Conservation (phyloP, 2,888 invertebrate species). For the Cerceris rybyensis region DNA sequence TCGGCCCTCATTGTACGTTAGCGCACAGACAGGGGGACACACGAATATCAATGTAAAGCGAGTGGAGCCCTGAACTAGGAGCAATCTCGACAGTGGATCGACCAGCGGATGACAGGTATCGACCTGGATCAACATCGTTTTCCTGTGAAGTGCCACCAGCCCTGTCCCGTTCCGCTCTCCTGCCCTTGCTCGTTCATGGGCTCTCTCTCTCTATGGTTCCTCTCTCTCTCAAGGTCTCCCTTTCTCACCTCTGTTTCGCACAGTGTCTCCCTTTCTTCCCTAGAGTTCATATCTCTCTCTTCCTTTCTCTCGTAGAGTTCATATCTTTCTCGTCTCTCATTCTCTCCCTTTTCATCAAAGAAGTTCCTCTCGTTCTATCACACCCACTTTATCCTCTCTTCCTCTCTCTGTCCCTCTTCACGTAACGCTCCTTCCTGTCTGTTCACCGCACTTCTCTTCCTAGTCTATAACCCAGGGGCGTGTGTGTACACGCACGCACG, state of each 20-base stretch:
- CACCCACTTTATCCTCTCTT: slow-evolving; percentile 18
- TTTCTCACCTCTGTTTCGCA: too few species aligned
- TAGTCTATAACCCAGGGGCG: slow-evolving; percentile 55
- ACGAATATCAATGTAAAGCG: slow-evolving; percentile 67
- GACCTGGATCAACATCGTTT: slow-evolving; percentile 73
- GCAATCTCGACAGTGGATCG: slow-evolving; percentile 67
- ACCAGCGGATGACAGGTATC: slow-evolving; percentile 68
- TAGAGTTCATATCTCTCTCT: too few species aligned
- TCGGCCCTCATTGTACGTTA: slow-evolving; percentile 47
- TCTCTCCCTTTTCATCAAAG: slow-evolving; percentile 13
- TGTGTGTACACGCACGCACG: slow-evolving; percentile 55
- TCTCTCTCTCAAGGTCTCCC: too few species aligned
- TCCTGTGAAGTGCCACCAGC: slow-evolving; percentile 67
- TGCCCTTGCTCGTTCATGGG: too few species aligned
- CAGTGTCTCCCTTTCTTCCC: too few species aligned
- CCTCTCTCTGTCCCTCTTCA: slow-evolving; percentile 35
- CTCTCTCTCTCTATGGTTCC: too few species aligned
- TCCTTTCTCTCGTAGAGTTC: too few species aligned
- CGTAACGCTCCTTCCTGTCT: slow-evolving; percentile 44
- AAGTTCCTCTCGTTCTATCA: slow-evolving; percentile 51
- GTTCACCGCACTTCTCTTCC: slow-evolving; percentile 55
- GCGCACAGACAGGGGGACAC: slow-evolving; percentile 43
- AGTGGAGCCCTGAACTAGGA: slow-evolving; percentile 57
- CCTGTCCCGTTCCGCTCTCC: slow-evolving; percentile 39
- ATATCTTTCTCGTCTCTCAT: too few species aligned